Evolutionary conservation across 2,113 vertebrate genomes (phyloP), one percentile per base, ranked within the genome.

Genomic region (Periophthalmus modestus): DNA sequence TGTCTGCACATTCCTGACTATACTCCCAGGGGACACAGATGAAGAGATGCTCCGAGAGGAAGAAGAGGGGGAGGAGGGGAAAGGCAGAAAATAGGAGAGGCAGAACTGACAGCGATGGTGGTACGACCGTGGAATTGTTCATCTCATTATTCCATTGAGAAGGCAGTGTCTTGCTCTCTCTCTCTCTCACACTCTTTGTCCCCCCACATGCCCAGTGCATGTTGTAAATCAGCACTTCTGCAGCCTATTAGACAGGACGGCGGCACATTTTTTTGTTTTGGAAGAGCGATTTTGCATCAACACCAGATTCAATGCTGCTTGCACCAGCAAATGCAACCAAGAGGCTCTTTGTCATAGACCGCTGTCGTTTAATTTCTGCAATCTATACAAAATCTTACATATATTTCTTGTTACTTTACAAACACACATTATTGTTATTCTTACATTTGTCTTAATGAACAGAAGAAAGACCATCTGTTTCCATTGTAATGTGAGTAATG

Each of bases 71-170:
- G 71, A 50, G 63, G 68, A 70, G 74, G 74, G 70, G 68, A 86
- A 80, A 79, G 77, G 84, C 68, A 82, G 83, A 81, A 83, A 82
- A 85, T 70, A 80, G 54, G 72, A 71, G 79, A 82, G 81, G 83
- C 75, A 86, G 83, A 87, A 81, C 78, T 91, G 86, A 88, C 85
- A 89, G 69, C 78, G 82, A 84, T 79, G 76, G 79, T 78, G 70
- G 82, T 63, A 52, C 74, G 61, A 79, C 76, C 65, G 75, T 80
- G 79, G 78, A 88, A 83, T 48, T 79, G 73, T 82, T 86, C 69
- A 43, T 77, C 82, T 91, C 86, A 91, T 92, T 92, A 89, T 90
- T 87, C 80, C 66, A 77, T 57, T 69, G 78, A 83, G 71, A 79
- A 84, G 70, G 24, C 52, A 47, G 75, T 36, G 52, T 58, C 57